Conservation (phyloP, 2,888 invertebrate genomes). For the Teleiodes luculella region DNA sequence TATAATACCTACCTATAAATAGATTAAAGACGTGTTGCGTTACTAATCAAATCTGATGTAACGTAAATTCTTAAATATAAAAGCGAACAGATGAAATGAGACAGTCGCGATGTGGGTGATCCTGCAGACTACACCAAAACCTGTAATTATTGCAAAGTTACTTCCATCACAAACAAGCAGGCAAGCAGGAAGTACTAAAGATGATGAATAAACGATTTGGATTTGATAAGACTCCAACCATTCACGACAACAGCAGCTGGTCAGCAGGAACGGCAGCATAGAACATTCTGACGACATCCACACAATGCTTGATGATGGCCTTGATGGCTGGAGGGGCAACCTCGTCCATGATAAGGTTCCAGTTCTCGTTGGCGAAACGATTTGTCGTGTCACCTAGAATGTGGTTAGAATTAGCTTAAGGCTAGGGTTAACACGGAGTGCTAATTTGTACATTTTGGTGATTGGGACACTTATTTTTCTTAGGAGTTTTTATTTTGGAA, state of each 20-base stretch:
- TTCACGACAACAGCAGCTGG: constrained; percentile 48
- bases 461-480: background rate
- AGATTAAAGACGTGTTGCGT: too few relatives aligned
- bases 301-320: constrained; percentile 57
- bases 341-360: constrained; percentile 68
- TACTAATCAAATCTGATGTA: too few relatives aligned
- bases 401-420: background rate
- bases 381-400: constrained; percentile 60
- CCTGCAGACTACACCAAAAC: too few relatives aligned
- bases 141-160: background rate
- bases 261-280: constrained; percentile 51
- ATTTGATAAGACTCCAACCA: constrained; percentile 39
- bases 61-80: too few relatives aligned
- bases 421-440: background rate
- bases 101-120: too few relatives aligned
- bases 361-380: constrained; percentile 68
- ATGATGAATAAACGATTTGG: too few relatives aligned
- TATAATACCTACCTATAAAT: too few relatives aligned
- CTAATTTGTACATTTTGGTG: background rate
- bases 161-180: background rate
- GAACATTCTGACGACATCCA: constrained; percentile 57
- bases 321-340: constrained; percentile 66
- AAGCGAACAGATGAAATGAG: too few relatives aligned
- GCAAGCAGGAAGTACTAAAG: too few relatives aligned
- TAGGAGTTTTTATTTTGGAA: too few relatives aligned